Evolutionary conservation across 2,888 invertebrate genomes (phyloP).

Genomic region (Phania funesta): DNA sequence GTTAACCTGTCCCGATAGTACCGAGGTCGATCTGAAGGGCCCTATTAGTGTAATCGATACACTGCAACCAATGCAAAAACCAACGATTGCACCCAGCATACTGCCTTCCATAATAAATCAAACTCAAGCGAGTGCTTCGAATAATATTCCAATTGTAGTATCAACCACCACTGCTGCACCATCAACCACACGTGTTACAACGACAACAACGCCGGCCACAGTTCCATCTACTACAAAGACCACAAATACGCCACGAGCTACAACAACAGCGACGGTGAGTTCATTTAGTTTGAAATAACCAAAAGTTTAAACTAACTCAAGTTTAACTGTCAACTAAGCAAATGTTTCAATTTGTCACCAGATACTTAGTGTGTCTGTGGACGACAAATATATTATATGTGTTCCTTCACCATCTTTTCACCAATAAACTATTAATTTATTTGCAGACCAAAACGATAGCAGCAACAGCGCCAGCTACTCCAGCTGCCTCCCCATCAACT

Average conservation of each 20-base stretch:
- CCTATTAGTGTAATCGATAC: constrained; percentile 79
- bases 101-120: constrained; percentile 69
- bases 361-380: background rate
- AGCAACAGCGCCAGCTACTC: constrained; percentile 64
- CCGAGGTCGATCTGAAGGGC: constrained; percentile 81
- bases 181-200: constrained; percentile 69
- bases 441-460: constrained; percentile 50
- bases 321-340: constrained; percentile 19
- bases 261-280: constrained; percentile 62
- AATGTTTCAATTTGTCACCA: constrained; percentile 38
- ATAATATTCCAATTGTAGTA: constrained; percentile 53
- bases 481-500: constrained; percentile 54
- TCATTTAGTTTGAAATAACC: background rate
- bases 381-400: background rate
- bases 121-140: constrained; percentile 60
- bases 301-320: constrained; percentile 13
- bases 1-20: constrained; percentile 82
- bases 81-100: constrained; percentile 77
- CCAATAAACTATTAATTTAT: constrained; percentile 32
- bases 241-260: constrained; percentile 30
- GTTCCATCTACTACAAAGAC: constrained; percentile 20
- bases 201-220: constrained; percentile 64
- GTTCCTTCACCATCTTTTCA: background rate
- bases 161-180: constrained; percentile 73
- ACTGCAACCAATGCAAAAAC: constrained; percentile 73